Evolutionary conservation across 2,113 vertebrate genomes (phyloP).

Genomic region (Bettongia penicillata): DNA sequence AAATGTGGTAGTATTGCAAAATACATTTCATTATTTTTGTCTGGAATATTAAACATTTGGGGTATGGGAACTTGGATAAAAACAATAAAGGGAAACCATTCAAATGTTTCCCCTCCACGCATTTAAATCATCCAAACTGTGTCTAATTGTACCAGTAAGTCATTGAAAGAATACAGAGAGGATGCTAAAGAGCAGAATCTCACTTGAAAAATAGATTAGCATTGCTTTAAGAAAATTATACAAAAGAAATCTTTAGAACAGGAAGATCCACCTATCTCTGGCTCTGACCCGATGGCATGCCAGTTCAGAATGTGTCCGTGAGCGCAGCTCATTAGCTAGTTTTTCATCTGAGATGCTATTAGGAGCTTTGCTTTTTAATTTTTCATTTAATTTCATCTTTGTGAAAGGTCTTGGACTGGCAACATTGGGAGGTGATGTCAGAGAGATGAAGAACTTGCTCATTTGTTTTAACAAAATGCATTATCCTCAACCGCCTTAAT

Average conservation of each 20-base stretch:
- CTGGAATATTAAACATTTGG: not conserved
- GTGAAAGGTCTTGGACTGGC: constrained; percentile 36
- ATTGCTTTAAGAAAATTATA: constrained; percentile 58
- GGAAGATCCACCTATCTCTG: constrained; percentile 23
- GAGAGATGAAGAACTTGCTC: constrained; percentile 35
- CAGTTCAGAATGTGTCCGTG: constrained; percentile 35
- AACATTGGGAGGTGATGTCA: constrained; percentile 17
- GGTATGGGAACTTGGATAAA: not conserved
- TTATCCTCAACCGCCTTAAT: constrained; percentile 49
- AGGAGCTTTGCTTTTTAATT: constrained; percentile 13
- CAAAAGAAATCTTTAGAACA: constrained; percentile 29
- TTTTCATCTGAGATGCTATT: constrained; percentile 15
- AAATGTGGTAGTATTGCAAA: not conserved
- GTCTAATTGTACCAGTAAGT: constrained; percentile 45
- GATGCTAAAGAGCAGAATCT: constrained; percentile 36
- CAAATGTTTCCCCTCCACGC: constrained; percentile 55
- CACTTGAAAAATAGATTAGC: constrained; percentile 35
- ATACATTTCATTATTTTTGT: constrained; percentile 20
- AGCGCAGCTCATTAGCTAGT: constrained; percentile 9
- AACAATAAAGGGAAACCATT: constrained; percentile 25
- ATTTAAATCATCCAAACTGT: constrained; percentile 59
- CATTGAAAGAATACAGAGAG: constrained; percentile 31
- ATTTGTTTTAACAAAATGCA: constrained; percentile 58
- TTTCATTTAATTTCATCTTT: constrained; percentile 31
- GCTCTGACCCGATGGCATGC: constrained; percentile 35